These are phyloP conservation scores for Musca vetustissima DNA, from an alignment of 1,140 invertebrate genomes.

Conservation along the genomic window DNA sequence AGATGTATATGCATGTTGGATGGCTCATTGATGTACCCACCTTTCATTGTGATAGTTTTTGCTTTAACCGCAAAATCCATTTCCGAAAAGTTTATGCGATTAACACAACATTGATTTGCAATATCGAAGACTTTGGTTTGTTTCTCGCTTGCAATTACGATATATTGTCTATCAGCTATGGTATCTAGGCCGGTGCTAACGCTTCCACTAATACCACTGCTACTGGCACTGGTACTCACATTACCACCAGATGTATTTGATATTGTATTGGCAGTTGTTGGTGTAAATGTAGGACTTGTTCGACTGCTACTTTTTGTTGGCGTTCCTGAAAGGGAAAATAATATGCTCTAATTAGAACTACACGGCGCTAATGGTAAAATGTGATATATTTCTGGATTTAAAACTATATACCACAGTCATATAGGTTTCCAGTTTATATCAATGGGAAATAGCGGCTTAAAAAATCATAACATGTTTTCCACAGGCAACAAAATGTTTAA, in stretches of 20 bases:
- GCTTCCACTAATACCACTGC: constrained; percentile 55
- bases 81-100: constrained; percentile 81
- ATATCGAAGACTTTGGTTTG: constrained; percentile 91
- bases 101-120: constrained; percentile 90
- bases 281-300: constrained; percentile 54
- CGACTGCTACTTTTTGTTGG: constrained; percentile 52
- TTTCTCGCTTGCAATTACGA: constrained; percentile 91
- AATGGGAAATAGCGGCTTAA: no score
- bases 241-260: constrained; percentile 44
- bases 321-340: constrained; percentile 34
- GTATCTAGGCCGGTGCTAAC: constrained; percentile 58
- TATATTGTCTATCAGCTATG: constrained; percentile 83
- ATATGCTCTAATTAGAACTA: no score
- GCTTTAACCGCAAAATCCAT: constrained; percentile 92
- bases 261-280: constrained; percentile 56
- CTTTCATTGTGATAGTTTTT: constrained; percentile 91
- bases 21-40: constrained; percentile 59
- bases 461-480: no score
- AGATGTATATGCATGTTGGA: neutral
- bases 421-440: no score
- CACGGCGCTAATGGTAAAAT: no score
- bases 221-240: constrained; percentile 42
- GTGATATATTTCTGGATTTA: no score
- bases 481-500: no score
- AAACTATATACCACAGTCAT: no score